Evolutionary conservation across 2,888 invertebrate genomes (phyloP), one percentile per base, ranked within the genome.

Genomic region (Drosophila parthenogenetica): DNA sequence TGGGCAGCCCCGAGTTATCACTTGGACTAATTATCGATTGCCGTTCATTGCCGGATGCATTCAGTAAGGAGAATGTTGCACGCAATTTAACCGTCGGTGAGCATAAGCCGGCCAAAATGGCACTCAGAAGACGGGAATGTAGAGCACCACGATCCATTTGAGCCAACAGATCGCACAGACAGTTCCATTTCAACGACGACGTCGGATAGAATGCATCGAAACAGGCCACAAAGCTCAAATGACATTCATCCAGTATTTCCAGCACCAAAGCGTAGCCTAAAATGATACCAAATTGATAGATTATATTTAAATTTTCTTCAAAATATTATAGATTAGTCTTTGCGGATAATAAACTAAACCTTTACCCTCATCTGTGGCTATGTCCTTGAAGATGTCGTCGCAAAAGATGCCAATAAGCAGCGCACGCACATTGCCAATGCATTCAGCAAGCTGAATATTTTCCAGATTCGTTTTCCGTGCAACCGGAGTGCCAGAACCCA

Each of bases 131-230:
- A 58, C 95, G 93, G 0, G 92, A 91, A 54, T 92, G 91, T 13
- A 92, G 68, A 3, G 89, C 89, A 2, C 90, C 91, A 92, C 95
- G 95, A 68, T 95, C 94, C 89, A 94, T 94, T 90, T 95, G 94
- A 29, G 94, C 93, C n/a, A 98, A 92, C 67, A 97, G 92, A 84
- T 97, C 96, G 91, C 98, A 98, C 0, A 99, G 93, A 87, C 97
- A 97, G 75, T 96, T 96, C 98, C 98, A 98, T 91, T 98, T 98
- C 55, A 98, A 93, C 58, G 95, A 95, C 0, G 97, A 96, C 0
- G 98, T 98, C 0, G 99, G 98, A 92, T 98, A 98, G 93, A 99
- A 99, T 0, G 98, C 98, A 92, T 98, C 98, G 90, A 98, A 99
- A 90, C 98, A 98, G 3, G 96, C 94, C 1, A 97, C 96, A 90